Evolutionary conservation across 2,113 vertebrate species (phyloP).

Genomic region (Lepidothrix coronata): DNA sequence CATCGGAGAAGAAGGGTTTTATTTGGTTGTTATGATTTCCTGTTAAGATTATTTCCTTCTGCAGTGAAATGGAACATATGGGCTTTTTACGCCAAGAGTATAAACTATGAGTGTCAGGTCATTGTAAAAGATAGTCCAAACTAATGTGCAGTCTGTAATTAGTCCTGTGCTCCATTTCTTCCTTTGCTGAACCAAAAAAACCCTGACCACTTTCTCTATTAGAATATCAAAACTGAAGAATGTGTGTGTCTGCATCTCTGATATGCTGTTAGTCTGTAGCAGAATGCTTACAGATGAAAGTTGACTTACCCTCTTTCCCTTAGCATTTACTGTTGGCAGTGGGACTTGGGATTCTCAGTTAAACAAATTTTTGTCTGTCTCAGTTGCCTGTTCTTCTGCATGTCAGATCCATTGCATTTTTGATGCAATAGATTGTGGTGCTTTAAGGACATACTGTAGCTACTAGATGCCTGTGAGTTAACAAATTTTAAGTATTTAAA

Average conservation of each 20-base stretch:
- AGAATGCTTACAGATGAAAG: neutral
- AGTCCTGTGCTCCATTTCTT: neutral
- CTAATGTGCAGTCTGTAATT: neutral
- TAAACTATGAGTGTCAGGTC: neutral
- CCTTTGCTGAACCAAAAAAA: neutral
- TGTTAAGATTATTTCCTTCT: neutral
- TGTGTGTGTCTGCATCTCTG: neutral
- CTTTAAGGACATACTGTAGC: neutral
- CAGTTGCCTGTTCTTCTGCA: neutral
- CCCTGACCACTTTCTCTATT: neutral
- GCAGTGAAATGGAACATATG: neutral
- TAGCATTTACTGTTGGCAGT: neutral
- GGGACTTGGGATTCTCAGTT: neutral
- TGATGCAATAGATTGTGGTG: neutral
- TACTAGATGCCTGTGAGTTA: neutral
- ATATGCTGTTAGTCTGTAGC: neutral
- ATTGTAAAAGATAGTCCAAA: neutral
- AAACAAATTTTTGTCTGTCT: neutral
- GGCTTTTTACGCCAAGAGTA: neutral
- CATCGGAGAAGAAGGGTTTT: neutral
- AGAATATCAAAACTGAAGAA: neutral
- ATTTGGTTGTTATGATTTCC: neutral
- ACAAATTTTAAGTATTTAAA: neutral
- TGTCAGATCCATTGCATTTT: slow-evolving; percentile 10
- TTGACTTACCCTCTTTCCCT: neutral